phyloP scores from a whole-genome alignment of 30 jellyfish, hydroid and myxozoan species.

The Aurelia coerulea region DNA sequence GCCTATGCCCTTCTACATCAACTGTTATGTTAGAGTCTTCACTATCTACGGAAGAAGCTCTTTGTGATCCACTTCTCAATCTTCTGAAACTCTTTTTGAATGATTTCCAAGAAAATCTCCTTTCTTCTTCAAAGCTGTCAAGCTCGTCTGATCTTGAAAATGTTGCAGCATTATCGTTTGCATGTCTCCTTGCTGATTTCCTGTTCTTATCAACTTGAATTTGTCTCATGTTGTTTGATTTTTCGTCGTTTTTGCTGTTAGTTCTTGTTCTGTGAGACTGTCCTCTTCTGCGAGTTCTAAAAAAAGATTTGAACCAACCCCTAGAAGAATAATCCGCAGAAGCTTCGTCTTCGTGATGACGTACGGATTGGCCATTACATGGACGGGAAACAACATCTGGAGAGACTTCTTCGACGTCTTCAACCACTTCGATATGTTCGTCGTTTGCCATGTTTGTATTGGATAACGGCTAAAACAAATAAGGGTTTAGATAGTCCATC shows the following conservation, averaged over 20 bases:
- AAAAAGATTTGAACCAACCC: no score
- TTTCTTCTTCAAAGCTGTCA: constrained; percentile 3
- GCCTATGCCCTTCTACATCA: constrained; percentile 45
- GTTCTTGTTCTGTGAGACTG: neutral
- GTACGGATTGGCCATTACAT: no score
- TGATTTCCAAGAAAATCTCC: constrained; percentile 46
- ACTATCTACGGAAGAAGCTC: neutral
- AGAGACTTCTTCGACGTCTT: no score
- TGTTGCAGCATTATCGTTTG: neutral
- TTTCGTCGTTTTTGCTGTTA: neutral
- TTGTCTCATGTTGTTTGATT: no score
- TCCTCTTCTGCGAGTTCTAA: constrained; percentile 10
- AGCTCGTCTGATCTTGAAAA: neutral
- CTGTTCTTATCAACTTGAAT: neutral
- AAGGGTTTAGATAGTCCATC: no score
- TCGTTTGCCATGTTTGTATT: neutral
- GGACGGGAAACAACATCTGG: no score
- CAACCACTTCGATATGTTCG: constrained; percentile 7
- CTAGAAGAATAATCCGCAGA: no score
- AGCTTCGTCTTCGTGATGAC: no score
- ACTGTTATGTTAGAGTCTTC: constrained; percentile 40
- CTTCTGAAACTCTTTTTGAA: constrained; percentile 19
- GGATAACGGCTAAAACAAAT: no score
- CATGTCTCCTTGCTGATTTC: constrained; percentile 4
- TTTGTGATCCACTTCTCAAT: constrained; percentile 10